These are phyloP conservation scores for Gasteruption jaculator DNA, from an alignment of 2,888 invertebrate species.

Conservation along the genomic window DNA sequence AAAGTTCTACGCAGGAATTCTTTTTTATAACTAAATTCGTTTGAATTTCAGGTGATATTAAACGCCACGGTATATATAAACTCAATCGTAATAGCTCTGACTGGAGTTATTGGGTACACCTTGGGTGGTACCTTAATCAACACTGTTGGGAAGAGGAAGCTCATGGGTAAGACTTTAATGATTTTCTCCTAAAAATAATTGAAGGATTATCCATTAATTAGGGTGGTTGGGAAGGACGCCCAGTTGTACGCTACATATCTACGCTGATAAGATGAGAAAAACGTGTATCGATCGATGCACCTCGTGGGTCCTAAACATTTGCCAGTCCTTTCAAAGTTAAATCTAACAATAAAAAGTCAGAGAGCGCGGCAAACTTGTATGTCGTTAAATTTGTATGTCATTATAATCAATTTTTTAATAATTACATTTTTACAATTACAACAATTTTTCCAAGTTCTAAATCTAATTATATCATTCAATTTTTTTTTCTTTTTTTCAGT, in stretches of 20 bases:
- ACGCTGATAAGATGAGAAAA: too few species aligned
- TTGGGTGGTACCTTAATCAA: conserved; percentile 58
- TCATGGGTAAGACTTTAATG: conserved; percentile 53
- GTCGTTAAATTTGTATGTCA: too few species aligned
- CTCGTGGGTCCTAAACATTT: too few species aligned
- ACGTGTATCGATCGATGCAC: too few species aligned
- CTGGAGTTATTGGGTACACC: conserved; percentile 62
- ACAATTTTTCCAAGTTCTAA: neutral
- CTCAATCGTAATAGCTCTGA: conserved; percentile 63
- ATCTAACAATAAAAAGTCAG: too few species aligned
- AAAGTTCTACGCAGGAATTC: too few species aligned
- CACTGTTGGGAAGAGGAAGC: conserved; percentile 54
- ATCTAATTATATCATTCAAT: conserved; percentile 1
- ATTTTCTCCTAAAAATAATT: neutral
- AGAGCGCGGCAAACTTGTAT: too few species aligned
- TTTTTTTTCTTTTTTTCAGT: conserved; percentile 26
- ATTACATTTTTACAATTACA: neutral
- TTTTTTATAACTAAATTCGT: conserved; percentile 6
- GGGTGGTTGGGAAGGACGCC: too few species aligned
- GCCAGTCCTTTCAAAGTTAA: too few species aligned
- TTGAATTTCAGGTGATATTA: conserved; percentile 48
- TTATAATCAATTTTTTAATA: neutral
- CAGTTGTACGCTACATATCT: too few species aligned
- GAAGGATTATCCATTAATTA: neutral
- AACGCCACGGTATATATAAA: conserved; percentile 64